These are phyloP conservation scores for Nansenia antarctica DNA, from an alignment of 2,113 vertebrate species.

Conservation along the genomic window DNA sequence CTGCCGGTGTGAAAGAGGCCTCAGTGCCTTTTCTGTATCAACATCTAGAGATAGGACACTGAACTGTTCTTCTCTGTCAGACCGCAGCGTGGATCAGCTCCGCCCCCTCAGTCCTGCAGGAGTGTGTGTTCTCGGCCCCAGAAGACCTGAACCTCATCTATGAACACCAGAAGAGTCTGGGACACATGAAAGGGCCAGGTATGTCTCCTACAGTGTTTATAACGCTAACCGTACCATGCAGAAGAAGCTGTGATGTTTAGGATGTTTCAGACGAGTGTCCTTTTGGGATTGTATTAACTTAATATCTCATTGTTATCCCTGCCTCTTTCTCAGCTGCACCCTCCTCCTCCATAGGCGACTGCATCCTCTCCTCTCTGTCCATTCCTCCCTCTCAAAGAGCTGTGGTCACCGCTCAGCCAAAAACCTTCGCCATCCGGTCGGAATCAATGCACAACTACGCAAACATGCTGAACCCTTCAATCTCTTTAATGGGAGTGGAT, in stretches of 20 bases:
- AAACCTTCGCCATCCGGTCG: constrained; percentile 46
- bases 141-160: constrained; percentile 58
- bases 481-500: constrained; percentile 41
- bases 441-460: constrained; percentile 52
- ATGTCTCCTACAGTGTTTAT: constrained; percentile 28
- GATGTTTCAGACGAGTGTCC: not conserved
- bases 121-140: constrained; percentile 66
- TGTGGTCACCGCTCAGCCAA: constrained; percentile 19
- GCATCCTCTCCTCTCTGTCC: constrained; percentile 71
- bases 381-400: constrained; percentile 67
- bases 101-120: constrained; percentile 68
- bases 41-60: too few relatives aligned
- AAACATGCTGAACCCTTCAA: constrained; percentile 48
- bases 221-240: too few relatives aligned
- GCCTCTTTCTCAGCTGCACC: constrained; percentile 41
- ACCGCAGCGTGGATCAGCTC: constrained; percentile 71
- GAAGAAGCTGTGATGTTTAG: not conserved
- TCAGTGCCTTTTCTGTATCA: too few relatives aligned
- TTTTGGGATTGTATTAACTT: not conserved
- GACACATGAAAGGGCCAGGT: constrained; percentile 54
- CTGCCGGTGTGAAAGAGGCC: too few relatives aligned
- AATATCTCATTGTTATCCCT: not conserved
- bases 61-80: constrained; percentile 36
- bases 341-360: constrained; percentile 53
- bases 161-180: constrained; percentile 52